phyloP scores from a whole-genome alignment of 1,140 invertebrate species.

The Caenorhabditis latens region DNA sequence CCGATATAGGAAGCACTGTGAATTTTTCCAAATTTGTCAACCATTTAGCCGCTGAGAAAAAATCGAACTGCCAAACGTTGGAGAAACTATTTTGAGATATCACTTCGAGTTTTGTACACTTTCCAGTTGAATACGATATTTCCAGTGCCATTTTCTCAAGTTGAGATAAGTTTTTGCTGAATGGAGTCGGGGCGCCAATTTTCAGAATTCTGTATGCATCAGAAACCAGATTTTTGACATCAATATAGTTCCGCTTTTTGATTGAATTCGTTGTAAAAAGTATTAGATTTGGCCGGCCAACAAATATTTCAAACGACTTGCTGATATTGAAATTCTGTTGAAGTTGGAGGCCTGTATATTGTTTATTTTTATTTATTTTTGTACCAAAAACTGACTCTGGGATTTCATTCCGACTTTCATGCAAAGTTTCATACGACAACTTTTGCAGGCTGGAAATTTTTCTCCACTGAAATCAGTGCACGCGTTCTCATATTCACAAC shows the following conservation, averaged over 20 bases:
- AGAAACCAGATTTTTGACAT: neutral
- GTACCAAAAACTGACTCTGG: neutral
- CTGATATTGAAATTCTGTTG: neutral
- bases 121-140: neutral
- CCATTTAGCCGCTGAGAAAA: neutral
- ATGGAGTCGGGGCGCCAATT: neutral
- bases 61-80: neutral
- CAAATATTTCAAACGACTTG: neutral
- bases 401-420: neutral
- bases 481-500: neutral
- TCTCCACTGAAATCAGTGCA: neutral
- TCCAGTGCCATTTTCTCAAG: neutral
- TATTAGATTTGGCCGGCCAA: neutral
- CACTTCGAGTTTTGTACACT: neutral
- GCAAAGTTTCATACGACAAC: neutral
- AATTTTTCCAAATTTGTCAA: neutral
- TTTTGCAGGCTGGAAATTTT: neutral
- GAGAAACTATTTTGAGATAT: neutral
- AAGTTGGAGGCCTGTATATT: neutral
- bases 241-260: neutral
- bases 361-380: neutral
- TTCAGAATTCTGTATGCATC: neutral
- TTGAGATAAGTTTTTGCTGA: neutral
- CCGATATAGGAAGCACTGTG: neutral
- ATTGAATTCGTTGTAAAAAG: neutral